Evolutionary conservation across 2,113 vertebrate genomes (phyloP).

Genomic region (Arizona elegans): DNA sequence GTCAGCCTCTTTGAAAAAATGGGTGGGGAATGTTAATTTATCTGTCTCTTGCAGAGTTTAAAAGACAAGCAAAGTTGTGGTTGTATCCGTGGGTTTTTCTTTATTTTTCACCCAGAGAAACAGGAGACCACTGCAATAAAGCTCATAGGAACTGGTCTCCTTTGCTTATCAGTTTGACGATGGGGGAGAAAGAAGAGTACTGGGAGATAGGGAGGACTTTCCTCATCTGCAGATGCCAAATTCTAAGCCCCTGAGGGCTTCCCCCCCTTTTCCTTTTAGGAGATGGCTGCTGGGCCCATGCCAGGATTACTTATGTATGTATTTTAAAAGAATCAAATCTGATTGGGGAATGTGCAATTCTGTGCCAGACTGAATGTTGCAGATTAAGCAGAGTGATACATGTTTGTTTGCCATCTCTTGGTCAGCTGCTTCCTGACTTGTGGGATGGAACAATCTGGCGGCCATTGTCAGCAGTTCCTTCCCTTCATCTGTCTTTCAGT

Average conservation of each 20-base stretch:
- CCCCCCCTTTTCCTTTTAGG: not conserved
- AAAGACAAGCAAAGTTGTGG: not conserved
- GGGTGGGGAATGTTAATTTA: not conserved
- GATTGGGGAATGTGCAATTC: not conserved
- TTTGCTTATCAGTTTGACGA: not conserved
- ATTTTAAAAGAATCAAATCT: not conserved
- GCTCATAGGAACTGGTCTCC: not conserved
- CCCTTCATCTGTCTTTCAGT: not conserved
- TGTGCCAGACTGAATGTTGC: not conserved
- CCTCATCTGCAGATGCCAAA: not conserved
- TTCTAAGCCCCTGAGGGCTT: not conserved
- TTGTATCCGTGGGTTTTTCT: not conserved
- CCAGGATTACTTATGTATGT: not conserved
- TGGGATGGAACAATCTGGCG: not conserved
- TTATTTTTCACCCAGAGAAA: not conserved
- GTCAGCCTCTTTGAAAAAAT: not conserved
- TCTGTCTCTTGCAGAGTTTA: not conserved
- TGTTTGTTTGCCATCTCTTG: not conserved
- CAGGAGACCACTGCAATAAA: not conserved
- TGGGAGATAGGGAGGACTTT: not conserved
- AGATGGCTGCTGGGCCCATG: not conserved
- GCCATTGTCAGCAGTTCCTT: not conserved
- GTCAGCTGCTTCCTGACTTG: not conserved
- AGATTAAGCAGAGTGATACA: not conserved
- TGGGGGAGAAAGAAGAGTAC: not conserved